phyloP scores from a whole-genome alignment of 2,113 vertebrate genomes.

The Cyrtonyx montezumae region DNA sequence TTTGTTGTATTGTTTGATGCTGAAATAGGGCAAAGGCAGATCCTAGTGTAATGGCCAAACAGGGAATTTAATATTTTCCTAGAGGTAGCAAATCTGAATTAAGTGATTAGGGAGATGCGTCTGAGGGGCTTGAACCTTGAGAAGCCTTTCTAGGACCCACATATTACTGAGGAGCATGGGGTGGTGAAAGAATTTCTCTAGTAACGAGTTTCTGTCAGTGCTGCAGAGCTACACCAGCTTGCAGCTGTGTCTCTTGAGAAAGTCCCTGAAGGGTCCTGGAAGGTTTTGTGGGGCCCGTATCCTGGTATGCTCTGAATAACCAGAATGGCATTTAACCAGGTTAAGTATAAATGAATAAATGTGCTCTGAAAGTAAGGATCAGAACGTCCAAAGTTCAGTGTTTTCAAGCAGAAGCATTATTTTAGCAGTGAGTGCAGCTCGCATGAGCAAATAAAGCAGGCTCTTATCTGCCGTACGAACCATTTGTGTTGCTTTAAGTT shows the following conservation, averaged over 20 bases:
- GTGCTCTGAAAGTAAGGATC: conserved; percentile 23
- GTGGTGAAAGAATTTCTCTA: neutral
- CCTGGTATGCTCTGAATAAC: conserved; percentile 38
- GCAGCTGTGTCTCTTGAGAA: neutral
- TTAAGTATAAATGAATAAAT: conserved; percentile 16
- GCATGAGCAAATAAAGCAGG: accelerated
- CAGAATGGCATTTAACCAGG: conserved; percentile 3
- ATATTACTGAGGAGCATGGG: neutral
- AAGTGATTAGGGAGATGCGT: neutral
- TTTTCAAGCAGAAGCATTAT: neutral
- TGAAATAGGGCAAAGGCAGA: neutral
- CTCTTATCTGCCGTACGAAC: neutral
- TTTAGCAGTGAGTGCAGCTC: neutral
- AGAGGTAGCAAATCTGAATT: neutral
- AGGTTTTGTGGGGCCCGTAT: neutral
- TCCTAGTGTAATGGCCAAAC: neutral
- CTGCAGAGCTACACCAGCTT: accelerated
- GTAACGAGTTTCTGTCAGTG: neutral
- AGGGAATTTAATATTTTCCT: neutral
- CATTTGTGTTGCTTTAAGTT: neutral
- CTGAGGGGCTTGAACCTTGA: neutral
- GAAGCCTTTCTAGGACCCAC: neutral
- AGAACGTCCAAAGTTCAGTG: conserved; percentile 24
- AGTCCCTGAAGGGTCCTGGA: neutral
- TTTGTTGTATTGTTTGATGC: neutral